A percentile compares a stretch with the other conserved stretches of the same genome.
These are phyloP conservation scores for Eugnorisma glareosa DNA, from an alignment of 2,888 invertebrate species.

Conservation along the genomic window DNA sequence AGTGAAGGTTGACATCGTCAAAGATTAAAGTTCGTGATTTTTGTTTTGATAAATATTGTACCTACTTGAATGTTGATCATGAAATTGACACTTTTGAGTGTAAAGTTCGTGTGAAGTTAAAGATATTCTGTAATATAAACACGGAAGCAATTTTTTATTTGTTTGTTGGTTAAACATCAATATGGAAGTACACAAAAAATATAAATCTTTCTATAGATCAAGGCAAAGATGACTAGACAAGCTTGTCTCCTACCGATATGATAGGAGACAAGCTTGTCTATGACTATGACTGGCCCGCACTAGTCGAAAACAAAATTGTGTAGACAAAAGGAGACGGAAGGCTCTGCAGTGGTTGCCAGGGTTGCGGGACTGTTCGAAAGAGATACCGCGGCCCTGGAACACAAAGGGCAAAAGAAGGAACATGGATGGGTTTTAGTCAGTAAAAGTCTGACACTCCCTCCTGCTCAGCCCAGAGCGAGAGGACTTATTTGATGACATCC, in stretches of 20 bases:
- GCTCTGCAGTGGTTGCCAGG: neutral
- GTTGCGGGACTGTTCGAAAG: too few species aligned
- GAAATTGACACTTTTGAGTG: slow-evolving; percentile 1
- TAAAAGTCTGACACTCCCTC: too few species aligned
- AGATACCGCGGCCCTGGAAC: too few species aligned
- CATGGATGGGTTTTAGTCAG: too few species aligned
- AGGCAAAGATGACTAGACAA: neutral
- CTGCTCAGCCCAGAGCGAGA: too few species aligned
- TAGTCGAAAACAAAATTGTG: neutral
- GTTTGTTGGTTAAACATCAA: neutral
- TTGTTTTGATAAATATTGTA: slow-evolving; percentile 45
- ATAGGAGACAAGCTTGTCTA: neutral
- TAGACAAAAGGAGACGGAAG: neutral
- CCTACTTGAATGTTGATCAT: slow-evolving; percentile 27
- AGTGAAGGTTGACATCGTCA: slow-evolving; percentile 60
- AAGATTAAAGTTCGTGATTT: slow-evolving; percentile 54
- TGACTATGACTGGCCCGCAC: neutral
- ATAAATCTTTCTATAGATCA: neutral
- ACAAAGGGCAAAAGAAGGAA: too few species aligned
- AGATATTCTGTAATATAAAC: slow-evolving; percentile 4
- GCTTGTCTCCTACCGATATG: neutral
- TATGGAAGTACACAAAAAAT: neutral
- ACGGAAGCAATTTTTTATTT: slow-evolving; percentile 20
- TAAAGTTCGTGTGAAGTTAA: slow-evolving; percentile 24
- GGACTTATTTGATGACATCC: too few species aligned